These are phyloP conservation scores for Synergus umbraculus DNA, from an alignment of 2,888 invertebrate species.

Conservation along the genomic window DNA sequence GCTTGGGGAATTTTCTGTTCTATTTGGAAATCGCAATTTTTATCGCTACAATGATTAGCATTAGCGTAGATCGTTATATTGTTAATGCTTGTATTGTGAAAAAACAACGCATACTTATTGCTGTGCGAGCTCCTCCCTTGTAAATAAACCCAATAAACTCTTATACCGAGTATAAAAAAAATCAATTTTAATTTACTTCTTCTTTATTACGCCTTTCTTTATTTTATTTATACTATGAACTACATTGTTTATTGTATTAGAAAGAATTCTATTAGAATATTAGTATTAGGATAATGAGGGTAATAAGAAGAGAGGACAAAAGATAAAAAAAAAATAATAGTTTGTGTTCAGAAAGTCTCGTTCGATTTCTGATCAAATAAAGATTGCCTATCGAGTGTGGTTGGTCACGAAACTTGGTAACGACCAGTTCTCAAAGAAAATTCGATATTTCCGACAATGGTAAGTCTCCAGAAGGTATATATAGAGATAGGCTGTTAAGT, in stretches of 20 bases:
- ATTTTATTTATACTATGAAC: background rate
- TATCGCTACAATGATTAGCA: conserved; percentile 68
- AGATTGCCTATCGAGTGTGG: conserved; percentile 34
- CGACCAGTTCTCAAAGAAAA: conserved; percentile 54
- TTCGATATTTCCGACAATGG: conserved; percentile 58
- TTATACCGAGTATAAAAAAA: conserved; percentile 68
- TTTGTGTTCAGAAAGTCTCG: conserved; percentile 12
- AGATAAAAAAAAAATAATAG: background rate
- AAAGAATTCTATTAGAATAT: background rate
- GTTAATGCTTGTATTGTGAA: conserved; percentile 72
- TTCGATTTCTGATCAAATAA: conserved; percentile 39
- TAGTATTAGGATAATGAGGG: background rate
- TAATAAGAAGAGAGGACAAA: background rate
- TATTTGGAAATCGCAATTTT: conserved; percentile 61
- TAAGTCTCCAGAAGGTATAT: conserved; percentile 46
- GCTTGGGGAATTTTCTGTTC: conserved; percentile 49
- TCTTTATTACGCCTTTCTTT: conserved; percentile 12
- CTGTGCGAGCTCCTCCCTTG: conserved; percentile 71
- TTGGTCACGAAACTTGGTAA: conserved; percentile 44
- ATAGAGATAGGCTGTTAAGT: conserved; percentile 55
- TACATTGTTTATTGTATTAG: background rate
- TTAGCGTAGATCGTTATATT: conserved; percentile 72
- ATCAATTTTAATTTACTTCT: conserved; percentile 22
- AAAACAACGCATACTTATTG: conserved; percentile 64
- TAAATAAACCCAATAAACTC: conserved; percentile 73